Evolutionary conservation across 2,113 vertebrate genomes (phyloP), one percentile per base, ranked within the genome.

Genomic region (Gambusia affinis): DNA sequence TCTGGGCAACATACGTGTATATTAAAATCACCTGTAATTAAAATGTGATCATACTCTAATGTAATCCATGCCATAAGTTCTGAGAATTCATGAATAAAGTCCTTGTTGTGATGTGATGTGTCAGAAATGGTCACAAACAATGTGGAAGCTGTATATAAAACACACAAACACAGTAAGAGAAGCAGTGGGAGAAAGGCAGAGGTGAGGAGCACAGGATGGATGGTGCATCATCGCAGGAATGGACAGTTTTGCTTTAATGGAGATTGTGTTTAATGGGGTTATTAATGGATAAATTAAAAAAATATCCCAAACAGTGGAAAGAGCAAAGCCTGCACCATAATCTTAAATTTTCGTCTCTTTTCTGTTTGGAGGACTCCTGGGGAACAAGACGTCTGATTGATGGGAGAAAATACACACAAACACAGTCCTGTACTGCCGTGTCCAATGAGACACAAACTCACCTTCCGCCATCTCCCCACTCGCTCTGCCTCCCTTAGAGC

Each of bases 401-500:
- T 88, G 88, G 79, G 35, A 39, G 44, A 76, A 72, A 61, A 78
- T 76, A 72, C 63, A 85, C 68, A 89, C 80, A 87, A 81, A 85
- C 85, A 91, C 76, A 88, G 71, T 81, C 87, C 85, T 81, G 81
- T 80, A 87, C 81, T 86, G 73, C 85, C 84, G 87, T 60, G 80
- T 87, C 86, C 76, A 69, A 19, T 0, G 79, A 85, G 67, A 87
- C 87, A 84, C 88, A 83, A 73, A 93, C 97, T 96, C 94, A 98
- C 97, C 97, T 96, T 98, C 92, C 71, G 91, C 97, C 44, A 93
- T 96, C 88, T 98, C 97, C 92, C 95, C 95, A 93, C 95, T 96
- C 39, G 96, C 95, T 96, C 95, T 97, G 91, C 92, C 63, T 83
- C 95, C 93, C 92, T 98, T 97, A 81, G 88, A 90, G 84, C 89